phyloP scores from a whole-genome alignment of 2,113 vertebrate species.

The Hippopotamus amphibius region DNA sequence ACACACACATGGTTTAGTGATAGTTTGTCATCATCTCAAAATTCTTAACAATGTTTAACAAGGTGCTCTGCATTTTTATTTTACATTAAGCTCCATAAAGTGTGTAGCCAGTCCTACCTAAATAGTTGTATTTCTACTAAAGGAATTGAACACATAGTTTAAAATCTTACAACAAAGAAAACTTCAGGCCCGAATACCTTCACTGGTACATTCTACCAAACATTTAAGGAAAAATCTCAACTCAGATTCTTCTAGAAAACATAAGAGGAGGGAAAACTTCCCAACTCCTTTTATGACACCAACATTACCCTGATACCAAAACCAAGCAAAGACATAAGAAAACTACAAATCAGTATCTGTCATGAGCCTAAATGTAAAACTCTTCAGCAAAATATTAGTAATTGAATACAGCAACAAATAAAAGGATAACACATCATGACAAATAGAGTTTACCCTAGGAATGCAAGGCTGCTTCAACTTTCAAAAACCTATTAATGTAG shows the following conservation, averaged over 20 bases:
- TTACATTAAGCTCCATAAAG: not conserved
- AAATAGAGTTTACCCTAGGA: not conserved
- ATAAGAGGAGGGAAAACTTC: not conserved
- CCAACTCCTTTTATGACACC: not conserved
- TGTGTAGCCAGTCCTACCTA: not conserved
- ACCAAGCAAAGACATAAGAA: not conserved
- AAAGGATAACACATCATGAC: not conserved
- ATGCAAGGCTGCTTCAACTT: not conserved
- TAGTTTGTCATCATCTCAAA: not conserved
- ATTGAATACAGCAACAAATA: not conserved
- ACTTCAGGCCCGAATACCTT: not conserved
- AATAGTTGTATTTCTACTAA: not conserved
- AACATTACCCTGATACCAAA: not conserved
- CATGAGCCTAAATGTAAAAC: not conserved
- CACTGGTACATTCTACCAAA: not conserved
- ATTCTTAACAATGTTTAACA: not conserved
- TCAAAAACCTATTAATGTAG: not conserved
- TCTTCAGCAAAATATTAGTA: not conserved
- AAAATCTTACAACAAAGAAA: slow-evolving; percentile 9
- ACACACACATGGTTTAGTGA: not conserved
- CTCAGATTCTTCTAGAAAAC: not conserved
- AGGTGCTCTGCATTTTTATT: not conserved
- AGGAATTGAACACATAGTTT: not conserved
- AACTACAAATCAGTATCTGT: not conserved
- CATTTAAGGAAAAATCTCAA: not conserved